Evolutionary conservation across 2,888 invertebrate genomes (phyloP).

Genomic region (Andrena chrysosceles): DNA sequence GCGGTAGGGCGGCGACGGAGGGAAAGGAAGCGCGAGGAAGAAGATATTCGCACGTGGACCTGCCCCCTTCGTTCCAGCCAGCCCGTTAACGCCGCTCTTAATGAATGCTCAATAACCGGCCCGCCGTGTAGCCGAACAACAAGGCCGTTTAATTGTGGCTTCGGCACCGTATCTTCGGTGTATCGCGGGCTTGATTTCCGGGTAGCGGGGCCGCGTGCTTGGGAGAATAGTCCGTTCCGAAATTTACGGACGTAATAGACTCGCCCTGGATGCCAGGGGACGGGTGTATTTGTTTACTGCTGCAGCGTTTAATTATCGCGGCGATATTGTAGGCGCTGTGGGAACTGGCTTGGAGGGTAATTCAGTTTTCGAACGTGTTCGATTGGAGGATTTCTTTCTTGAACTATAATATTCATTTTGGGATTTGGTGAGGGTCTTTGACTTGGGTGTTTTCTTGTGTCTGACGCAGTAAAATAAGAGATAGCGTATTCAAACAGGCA

Average conservation of each 20-base stretch:
- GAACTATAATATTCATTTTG: too few relatives aligned
- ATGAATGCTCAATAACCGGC: conserved; percentile 53
- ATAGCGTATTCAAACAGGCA: too few relatives aligned
- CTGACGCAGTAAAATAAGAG: too few relatives aligned
- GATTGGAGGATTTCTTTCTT: too few relatives aligned
- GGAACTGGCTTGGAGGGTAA: too few relatives aligned
- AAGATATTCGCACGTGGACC: conserved; percentile 73
- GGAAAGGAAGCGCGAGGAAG: conserved; percentile 39
- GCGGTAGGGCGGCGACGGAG: background rate
- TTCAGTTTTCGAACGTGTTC: too few relatives aligned
- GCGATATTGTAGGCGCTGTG: too few relatives aligned
- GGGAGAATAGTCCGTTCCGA: conserved; percentile 24
- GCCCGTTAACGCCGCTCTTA: conserved; percentile 50
- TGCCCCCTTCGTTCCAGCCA: conserved; percentile 47
- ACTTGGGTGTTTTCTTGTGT: too few relatives aligned
- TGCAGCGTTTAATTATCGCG: too few relatives aligned
- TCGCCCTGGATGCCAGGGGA: background rate
- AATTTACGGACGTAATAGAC: conserved; percentile 2
- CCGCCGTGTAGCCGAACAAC: conserved; percentile 22
- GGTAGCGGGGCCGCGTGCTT: conserved; percentile 15
- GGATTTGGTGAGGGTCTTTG: too few relatives aligned
- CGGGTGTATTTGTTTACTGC: background rate
- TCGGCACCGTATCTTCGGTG: conserved; percentile 13
- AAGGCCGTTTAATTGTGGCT: conserved; percentile 35
- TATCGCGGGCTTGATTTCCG: conserved; percentile 28